Conservation (phyloP, 2,113 vertebrate genomes). For the Ancistrus triradiatus region DNA sequence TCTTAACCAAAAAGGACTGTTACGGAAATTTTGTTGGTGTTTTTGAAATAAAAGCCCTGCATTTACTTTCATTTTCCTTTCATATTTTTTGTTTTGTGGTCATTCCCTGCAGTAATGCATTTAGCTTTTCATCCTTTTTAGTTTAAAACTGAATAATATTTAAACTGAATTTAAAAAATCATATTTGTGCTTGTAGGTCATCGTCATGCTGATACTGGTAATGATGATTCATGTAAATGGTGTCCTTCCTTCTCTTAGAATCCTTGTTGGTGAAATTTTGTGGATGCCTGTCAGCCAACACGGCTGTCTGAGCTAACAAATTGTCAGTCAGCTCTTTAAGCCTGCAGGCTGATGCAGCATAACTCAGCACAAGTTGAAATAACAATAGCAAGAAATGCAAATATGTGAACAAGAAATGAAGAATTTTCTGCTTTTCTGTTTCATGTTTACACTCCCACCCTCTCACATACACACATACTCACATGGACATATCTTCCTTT, state of each 20-base stretch:
- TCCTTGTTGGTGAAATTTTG: conserved; percentile 6
- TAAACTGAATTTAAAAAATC: background rate
- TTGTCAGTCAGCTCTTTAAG: conserved; percentile 45
- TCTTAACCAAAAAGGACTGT: too few relatives aligned
- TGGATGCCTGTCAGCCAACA: conserved; percentile 51
- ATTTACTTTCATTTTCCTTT: too few relatives aligned
- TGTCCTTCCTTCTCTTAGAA: conserved; percentile 16
- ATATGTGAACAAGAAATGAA: conserved; percentile 45
- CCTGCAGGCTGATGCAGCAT: conserved; percentile 38
- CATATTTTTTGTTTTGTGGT: too few relatives aligned
- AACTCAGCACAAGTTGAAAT: conserved; percentile 60
- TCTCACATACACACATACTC: too few relatives aligned
- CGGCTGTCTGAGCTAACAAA: conserved; percentile 34
- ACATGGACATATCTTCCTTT: too few relatives aligned
- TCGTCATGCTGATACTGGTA: background rate
- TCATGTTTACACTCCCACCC: background rate
- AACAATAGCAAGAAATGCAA: conserved; percentile 64
- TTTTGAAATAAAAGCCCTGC: too few relatives aligned
- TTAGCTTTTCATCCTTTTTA: too few relatives aligned
- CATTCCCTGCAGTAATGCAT: too few relatives aligned
- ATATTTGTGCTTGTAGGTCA: background rate
- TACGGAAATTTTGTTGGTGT: too few relatives aligned
- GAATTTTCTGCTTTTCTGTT: background rate
- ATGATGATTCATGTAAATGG: conserved; percentile 6
- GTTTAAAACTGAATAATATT: too few relatives aligned